Percentiles rank a stretch among this genome's conserved stretches.
Evolutionary conservation across 2,797 vertebrate genomes (phyloP).

Genomic region (Sebastes steindachneri): DNA sequence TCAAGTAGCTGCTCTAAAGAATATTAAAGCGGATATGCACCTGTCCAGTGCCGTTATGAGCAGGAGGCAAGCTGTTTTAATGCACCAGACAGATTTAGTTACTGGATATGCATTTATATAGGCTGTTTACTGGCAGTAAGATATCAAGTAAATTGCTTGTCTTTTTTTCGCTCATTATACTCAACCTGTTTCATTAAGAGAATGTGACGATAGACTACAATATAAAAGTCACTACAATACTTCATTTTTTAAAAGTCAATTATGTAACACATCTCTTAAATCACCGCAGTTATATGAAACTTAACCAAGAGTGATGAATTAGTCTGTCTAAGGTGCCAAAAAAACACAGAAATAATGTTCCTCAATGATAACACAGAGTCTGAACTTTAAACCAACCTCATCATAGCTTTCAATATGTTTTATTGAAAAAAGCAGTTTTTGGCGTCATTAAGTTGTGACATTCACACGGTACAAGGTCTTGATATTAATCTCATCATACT

Average conservation of each 20-base stretch:
- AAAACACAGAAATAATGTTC: not conserved
- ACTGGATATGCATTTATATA: constrained; percentile 45
- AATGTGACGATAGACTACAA: not conserved
- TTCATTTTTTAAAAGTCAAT: not conserved
- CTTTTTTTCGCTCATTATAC: not conserved
- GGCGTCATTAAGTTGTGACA: not conserved
- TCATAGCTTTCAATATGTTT: not conserved
- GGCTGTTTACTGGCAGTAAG: constrained; percentile 35
- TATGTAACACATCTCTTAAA: not conserved
- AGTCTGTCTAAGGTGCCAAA: not conserved
- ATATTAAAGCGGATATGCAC: not conserved
- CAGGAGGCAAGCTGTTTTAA: constrained; percentile 26
- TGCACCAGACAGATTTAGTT: constrained; percentile 8
- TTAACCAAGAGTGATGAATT: not conserved
- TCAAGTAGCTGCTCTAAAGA: not conserved
- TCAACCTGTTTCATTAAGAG: constrained; percentile 1
- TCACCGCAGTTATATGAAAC: not conserved
- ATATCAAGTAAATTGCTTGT: constrained; percentile 3
- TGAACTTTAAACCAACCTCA: not conserved
- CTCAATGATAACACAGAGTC: not conserved
- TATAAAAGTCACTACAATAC: not conserved
- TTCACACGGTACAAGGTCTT: constrained; percentile 1
- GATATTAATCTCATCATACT: constrained; percentile 36
- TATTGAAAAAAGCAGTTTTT: not conserved
- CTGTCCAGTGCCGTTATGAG: constrained; percentile 4